These are phyloP conservation scores for Caenorhabditis sp. DNA, from an alignment of 2,888 invertebrate species.

Conservation along the genomic window DNA sequence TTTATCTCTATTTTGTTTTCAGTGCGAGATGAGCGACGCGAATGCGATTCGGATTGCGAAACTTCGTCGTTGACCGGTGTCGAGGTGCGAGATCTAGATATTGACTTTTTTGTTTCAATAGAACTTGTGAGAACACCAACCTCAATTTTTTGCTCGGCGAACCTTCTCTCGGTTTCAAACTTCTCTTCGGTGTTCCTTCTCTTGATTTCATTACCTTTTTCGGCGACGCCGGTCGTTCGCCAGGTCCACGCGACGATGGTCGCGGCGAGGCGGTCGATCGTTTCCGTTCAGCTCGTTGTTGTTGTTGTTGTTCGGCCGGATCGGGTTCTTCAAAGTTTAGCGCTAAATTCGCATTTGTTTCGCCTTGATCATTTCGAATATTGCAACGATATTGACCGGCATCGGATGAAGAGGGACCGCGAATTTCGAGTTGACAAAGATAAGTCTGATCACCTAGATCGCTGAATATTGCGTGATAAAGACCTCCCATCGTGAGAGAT, in stretches of 20 bases:
- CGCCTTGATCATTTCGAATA: constrained; percentile 92
- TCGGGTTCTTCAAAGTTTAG: constrained; percentile 84
- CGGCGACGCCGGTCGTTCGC: constrained; percentile 50
- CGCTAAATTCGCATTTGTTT: constrained; percentile 94
- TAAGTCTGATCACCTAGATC: constrained; percentile 70
- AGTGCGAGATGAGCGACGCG: constrained; percentile 36
- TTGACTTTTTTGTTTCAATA: too few relatives aligned
- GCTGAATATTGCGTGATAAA: constrained; percentile 66
- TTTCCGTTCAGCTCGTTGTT: constrained; percentile 19
- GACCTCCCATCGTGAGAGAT: constrained; percentile 63
- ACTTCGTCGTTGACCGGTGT: constrained; percentile 64
- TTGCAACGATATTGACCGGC: constrained; percentile 98
- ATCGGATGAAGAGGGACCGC: constrained; percentile 89
- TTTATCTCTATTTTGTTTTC: constrained; percentile 50
- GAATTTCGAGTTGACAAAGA: constrained; percentile 70
- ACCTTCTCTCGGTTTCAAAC: constrained; percentile 64
- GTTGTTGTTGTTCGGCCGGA: constrained; percentile 45
- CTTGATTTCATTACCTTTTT: constrained; percentile 50
- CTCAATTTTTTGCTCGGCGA: constrained; percentile 66
- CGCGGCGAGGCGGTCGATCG: constrained; percentile 49
- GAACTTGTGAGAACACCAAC: constrained; percentile 23
- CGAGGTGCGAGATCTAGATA: constrained; percentile 58
- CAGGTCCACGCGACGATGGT: constrained; percentile 53
- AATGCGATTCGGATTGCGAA: constrained; percentile 43
- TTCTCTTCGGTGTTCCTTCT: constrained; percentile 52